Evolutionary conservation across 2,797 vertebrate species (phyloP).

Genomic region (Alfaro cultratus): DNA sequence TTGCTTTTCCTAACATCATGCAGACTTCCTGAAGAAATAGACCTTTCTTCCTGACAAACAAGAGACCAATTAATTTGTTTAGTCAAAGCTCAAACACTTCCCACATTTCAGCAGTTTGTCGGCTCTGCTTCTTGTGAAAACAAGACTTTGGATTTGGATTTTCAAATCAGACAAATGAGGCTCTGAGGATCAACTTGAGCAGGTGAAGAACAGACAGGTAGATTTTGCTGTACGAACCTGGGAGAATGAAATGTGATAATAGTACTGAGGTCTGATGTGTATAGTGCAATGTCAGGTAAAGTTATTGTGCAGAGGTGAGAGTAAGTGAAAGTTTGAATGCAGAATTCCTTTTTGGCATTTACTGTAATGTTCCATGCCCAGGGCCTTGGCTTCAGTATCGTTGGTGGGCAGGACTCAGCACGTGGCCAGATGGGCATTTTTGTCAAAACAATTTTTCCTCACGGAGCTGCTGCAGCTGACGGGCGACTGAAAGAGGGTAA

Average conservation of each 20-base stretch:
- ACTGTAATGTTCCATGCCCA: constrained; percentile 42
- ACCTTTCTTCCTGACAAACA: neutral
- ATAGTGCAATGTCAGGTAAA: neutral
- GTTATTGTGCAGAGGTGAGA: neutral
- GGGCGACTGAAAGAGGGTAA: constrained; percentile 92
- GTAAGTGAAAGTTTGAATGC: neutral
- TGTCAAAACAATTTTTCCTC: constrained; percentile 96
- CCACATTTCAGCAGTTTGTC: neutral
- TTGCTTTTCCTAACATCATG: neutral
- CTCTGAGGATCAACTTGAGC: neutral
- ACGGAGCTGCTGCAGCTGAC: constrained; percentile 92
- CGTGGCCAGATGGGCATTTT: constrained; percentile 97
- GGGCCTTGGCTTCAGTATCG: constrained; percentile 97
- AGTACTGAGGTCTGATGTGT: neutral
- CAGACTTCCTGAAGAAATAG: neutral
- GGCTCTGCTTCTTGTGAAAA: neutral
- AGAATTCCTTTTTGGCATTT: neutral
- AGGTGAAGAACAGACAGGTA: neutral
- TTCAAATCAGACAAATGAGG: neutral
- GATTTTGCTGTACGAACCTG: neutral
- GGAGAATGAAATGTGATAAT: neutral
- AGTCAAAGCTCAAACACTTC: neutral
- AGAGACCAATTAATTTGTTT: neutral
- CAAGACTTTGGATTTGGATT: neutral
- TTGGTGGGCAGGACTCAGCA: constrained; percentile 95